A percentile compares a stretch with the other conserved stretches of the same genome.
Conservation (phyloP, 2,888 invertebrate genomes). For the Aspidiotus destructor region DNA sequence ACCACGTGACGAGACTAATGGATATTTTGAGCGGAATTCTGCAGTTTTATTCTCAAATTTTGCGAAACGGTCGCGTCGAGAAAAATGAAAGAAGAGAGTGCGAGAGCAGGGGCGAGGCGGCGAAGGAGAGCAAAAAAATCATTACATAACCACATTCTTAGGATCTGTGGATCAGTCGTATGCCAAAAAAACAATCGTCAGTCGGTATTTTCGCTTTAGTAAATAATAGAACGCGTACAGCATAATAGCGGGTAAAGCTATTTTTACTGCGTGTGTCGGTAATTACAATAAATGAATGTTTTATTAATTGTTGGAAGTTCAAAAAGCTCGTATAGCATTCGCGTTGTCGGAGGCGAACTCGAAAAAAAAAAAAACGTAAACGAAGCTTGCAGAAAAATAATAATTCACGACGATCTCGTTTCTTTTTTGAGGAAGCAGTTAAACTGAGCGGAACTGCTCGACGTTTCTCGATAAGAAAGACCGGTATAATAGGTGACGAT, state of each 20-base stretch:
- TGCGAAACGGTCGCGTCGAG: background rate
- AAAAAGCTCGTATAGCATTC: too few relatives aligned
- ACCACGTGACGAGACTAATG: too few relatives aligned
- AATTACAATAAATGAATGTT: conserved; percentile 1
- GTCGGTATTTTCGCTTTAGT: background rate
- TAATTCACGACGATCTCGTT: too few relatives aligned
- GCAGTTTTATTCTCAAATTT: background rate
- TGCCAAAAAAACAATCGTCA: background rate
- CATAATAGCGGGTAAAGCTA: background rate
- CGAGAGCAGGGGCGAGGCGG: background rate
- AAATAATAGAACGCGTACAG: background rate
- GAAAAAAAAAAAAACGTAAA: too few relatives aligned
- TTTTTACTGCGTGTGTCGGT: background rate
- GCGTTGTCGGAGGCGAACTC: too few relatives aligned
- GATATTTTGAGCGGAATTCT: too few relatives aligned
- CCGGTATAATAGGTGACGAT: too few relatives aligned
- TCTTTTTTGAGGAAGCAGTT: too few relatives aligned
- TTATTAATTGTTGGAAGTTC: background rate
- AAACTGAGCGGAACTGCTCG: too few relatives aligned
- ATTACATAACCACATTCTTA: background rate
- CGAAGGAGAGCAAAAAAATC: background rate
- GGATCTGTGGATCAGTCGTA: background rate
- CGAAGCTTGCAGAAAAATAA: too few relatives aligned
- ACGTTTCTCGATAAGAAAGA: too few relatives aligned
- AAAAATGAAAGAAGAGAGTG: background rate